Conservation (phyloP, 2,113 vertebrate genomes). For the Dinomys branickii region DNA sequence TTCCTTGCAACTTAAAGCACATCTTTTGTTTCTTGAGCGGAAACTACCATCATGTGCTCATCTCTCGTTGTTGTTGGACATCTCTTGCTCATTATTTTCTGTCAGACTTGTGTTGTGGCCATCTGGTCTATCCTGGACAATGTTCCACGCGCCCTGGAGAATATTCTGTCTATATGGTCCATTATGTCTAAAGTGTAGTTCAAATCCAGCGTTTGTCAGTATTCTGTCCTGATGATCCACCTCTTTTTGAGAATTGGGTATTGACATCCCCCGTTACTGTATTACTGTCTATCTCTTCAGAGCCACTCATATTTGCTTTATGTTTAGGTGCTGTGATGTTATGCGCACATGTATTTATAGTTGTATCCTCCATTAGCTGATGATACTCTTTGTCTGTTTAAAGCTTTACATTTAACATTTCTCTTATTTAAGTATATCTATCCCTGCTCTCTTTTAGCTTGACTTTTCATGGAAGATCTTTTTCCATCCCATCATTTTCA, state of each 20-base stretch:
- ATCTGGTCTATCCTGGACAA: background rate
- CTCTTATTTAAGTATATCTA: background rate
- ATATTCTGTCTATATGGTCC: background rate
- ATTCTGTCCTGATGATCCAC: background rate
- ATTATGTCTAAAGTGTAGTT: background rate
- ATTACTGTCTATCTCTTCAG: background rate
- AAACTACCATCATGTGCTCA: background rate
- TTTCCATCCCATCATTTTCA: background rate
- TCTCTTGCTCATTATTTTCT: background rate
- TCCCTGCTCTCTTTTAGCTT: background rate
- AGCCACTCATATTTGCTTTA: background rate
- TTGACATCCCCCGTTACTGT: background rate
- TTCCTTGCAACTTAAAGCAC: background rate
- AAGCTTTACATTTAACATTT: background rate
- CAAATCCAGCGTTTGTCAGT: background rate
- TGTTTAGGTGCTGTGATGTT: background rate
- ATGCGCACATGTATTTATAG: background rate
- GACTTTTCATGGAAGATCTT: background rate
- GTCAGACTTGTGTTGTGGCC: background rate
- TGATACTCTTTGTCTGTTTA: background rate
- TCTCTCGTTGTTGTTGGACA: background rate
- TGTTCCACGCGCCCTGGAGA: background rate
- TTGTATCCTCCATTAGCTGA: too few species aligned
- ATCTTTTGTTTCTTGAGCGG: background rate
- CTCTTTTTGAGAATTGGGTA: background rate